These are phyloP conservation scores for Chamaetylas fuelleborni DNA, from an alignment of 2,113 vertebrate species.

Conservation along the genomic window DNA sequence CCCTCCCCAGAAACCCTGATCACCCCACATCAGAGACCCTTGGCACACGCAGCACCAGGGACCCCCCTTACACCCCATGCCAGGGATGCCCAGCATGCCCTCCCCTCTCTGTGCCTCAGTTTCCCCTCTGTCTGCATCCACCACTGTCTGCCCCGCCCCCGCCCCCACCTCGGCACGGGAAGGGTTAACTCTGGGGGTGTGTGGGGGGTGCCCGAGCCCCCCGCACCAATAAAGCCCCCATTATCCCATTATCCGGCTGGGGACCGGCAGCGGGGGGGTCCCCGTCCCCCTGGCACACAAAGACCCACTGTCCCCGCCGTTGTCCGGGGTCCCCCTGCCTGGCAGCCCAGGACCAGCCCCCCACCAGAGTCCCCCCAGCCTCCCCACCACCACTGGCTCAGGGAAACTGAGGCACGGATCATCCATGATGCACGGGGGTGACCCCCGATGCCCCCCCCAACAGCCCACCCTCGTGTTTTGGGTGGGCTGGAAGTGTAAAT, in stretches of 20 bases:
- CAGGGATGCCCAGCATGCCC: not conserved
- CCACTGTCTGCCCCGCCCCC: rapidly evolving
- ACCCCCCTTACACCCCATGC: not conserved
- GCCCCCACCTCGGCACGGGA: rapidly evolving
- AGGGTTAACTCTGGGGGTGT: not conserved
- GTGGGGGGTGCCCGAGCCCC: not conserved
- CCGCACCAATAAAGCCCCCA: slow-evolving; percentile 36
- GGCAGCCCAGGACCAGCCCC: not conserved
- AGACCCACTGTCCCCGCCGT: not conserved
- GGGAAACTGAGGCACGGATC: not conserved
- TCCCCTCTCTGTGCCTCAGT: not conserved
- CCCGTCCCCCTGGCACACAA: not conserved
- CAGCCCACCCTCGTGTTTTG: not conserved
- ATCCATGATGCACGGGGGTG: rapidly evolving
- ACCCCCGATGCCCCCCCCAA: too few relatives aligned
- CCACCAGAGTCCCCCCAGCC: not conserved
- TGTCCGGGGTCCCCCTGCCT: not conserved
- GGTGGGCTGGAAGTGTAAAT: not conserved
- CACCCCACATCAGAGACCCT: not conserved
- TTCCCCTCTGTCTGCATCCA: not conserved
- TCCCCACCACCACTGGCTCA: rapidly evolving
- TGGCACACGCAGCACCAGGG: not conserved
- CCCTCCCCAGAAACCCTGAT: not conserved
- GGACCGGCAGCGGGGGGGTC: not conserved
- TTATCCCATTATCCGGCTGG: not conserved